These are phyloP conservation scores for Torymus aiolomorphi DNA, from an alignment of 2,888 invertebrate genomes.

Conservation along the genomic window DNA sequence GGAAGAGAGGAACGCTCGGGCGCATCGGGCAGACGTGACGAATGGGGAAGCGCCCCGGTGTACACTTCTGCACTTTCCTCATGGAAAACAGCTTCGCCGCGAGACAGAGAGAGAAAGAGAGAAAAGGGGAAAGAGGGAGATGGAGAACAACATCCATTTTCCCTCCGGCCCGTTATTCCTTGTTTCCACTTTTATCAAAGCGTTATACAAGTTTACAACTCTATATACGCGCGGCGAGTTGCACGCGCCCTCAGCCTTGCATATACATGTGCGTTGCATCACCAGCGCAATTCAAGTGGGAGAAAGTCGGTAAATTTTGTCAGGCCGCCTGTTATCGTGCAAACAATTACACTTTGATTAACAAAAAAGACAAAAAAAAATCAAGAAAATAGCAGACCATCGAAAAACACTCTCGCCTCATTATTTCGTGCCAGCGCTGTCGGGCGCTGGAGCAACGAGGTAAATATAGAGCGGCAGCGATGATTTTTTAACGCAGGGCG, in stretches of 20 bases:
- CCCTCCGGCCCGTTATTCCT: constrained; percentile 49
- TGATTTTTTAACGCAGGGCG: constrained; percentile 56
- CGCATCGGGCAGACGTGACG: constrained; percentile 55
- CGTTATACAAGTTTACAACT: constrained; percentile 50
- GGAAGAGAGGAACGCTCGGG: background rate
- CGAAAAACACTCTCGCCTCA: background rate
- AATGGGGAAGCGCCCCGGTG: constrained; percentile 45
- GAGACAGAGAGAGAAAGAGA: too few relatives aligned
- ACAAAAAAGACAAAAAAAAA: background rate
- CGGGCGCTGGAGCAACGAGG: background rate
- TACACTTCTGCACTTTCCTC: constrained; percentile 33
- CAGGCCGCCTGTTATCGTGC: background rate
- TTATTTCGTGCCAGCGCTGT: constrained; percentile 2
- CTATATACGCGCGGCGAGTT: constrained; percentile 5
- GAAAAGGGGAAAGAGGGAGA: background rate
- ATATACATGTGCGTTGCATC: background rate
- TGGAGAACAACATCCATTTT: constrained; percentile 45
- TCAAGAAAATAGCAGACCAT: background rate
- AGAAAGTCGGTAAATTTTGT: background rate
- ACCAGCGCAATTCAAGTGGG: too few relatives aligned
- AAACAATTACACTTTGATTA: background rate
- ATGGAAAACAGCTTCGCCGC: constrained; percentile 51
- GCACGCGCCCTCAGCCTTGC: background rate
- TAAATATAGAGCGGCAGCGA: constrained; percentile 27
- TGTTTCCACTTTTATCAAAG: constrained; percentile 50